Percentiles rank a stretch among this genome's conserved stretches.
These are phyloP conservation scores for Symphodus melops DNA, from an alignment of 2,113 vertebrate genomes.

Conservation along the genomic window DNA sequence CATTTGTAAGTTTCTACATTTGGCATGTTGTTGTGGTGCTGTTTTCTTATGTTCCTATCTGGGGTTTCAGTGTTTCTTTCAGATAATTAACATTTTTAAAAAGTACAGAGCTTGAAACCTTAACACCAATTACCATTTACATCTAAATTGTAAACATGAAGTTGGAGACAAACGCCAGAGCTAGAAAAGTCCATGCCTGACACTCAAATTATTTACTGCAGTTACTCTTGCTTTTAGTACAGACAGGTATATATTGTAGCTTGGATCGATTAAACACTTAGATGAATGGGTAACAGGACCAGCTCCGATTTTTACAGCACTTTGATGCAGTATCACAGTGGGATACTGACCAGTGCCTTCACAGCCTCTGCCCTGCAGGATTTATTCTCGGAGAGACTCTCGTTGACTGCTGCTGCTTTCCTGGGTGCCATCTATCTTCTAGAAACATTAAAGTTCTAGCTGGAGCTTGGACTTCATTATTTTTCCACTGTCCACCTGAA, in stretches of 20 bases:
- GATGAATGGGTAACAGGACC: slow-evolving; percentile 48
- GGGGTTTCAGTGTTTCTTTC: no score
- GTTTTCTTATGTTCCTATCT: no score
- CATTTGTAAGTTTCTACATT: no score
- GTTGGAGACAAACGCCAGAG: background rate
- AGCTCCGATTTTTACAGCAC: slow-evolving; percentile 47
- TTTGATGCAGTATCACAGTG: slow-evolving; percentile 59
- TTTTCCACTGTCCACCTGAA: slow-evolving; percentile 18
- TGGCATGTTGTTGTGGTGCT: no score
- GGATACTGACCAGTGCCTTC: slow-evolving; percentile 43
- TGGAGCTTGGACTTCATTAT: slow-evolving; percentile 25
- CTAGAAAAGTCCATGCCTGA: background rate
- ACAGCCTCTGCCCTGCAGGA: slow-evolving; percentile 44
- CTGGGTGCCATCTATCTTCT: slow-evolving; percentile 57
- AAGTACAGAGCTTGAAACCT: background rate
- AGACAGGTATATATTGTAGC: slow-evolving; percentile 18
- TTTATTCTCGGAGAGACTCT: slow-evolving; percentile 40
- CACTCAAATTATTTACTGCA: slow-evolving; percentile 34
- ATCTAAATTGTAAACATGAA: background rate
- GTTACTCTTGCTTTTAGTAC: slow-evolving; percentile 13
- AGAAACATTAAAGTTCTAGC: slow-evolving; percentile 44
- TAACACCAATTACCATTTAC: background rate
- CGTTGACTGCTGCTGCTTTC: slow-evolving; percentile 38
- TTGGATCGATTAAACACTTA: slow-evolving; percentile 2
- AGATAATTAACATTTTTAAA: no score